A percentile compares a stretch with the other conserved stretches of the same genome.
These are phyloP conservation scores for Donacobius atricapilla DNA, from an alignment of 2,113 vertebrate species.

Conservation along the genomic window DNA sequence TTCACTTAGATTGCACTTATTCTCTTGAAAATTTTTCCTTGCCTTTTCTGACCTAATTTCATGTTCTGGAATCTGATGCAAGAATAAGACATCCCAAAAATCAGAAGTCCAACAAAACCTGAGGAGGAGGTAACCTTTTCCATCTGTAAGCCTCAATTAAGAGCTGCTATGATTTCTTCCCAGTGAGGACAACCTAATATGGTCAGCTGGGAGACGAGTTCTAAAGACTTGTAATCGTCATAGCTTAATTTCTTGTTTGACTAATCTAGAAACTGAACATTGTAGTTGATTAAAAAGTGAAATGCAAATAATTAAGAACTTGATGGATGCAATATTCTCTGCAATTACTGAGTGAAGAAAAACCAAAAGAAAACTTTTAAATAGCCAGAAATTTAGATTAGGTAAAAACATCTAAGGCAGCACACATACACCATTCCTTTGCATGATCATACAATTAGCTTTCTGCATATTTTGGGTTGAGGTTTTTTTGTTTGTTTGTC, in stretches of 20 bases:
- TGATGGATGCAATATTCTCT: not conserved
- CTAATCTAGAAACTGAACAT: not conserved
- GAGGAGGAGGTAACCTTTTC: not conserved
- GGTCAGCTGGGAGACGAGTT: not conserved
- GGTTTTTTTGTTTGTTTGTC: not conserved
- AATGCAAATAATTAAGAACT: not conserved
- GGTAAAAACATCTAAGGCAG: not conserved
- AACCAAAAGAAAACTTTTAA: not conserved
- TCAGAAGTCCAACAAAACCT: not conserved
- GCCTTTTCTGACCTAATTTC: not conserved
- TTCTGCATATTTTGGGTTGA: not conserved
- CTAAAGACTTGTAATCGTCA: not conserved
- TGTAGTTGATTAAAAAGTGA: not conserved
- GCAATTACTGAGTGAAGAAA: not conserved
- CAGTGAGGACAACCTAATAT: not conserved
- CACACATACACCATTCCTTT: not conserved
- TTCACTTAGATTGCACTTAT: not conserved
- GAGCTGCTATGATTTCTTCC: not conserved
- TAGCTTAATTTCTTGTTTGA: not conserved
- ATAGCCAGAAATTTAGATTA: not conserved
- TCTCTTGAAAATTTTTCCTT: not conserved
- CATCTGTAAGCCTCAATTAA: not conserved
- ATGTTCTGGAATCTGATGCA: not conserved
- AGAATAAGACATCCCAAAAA: not conserved
- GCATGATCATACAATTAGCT: not conserved